Evolutionary conservation across 1,140 invertebrate species (phyloP).

Genomic region (Oncopodura yosiiana): DNA sequence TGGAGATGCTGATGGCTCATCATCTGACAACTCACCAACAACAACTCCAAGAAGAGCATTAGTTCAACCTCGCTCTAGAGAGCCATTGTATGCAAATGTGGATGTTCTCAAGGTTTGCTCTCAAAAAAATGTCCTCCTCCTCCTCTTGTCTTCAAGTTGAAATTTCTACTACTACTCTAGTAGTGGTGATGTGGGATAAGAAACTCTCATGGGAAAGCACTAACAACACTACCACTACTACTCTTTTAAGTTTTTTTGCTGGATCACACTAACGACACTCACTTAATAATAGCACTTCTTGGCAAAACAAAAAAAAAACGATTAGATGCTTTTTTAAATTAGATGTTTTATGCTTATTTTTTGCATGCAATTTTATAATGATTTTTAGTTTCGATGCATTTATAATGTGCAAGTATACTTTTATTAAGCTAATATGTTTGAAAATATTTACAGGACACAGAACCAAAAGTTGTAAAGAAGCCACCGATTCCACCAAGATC

Average conservation of each 20-base stretch:
- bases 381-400: neutral
- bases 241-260: no score
- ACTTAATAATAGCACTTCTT: neutral
- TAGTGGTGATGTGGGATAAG: no score
- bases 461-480: conserved; percentile 18
- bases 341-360: neutral
- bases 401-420: neutral
- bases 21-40: conserved; percentile 6
- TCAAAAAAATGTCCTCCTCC: neutral
- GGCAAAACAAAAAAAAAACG: neutral
- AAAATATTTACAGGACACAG: conserved; percentile 1
- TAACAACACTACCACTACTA: no score
- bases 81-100: conserved; percentile 35
- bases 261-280: neutral
- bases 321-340: neutral
- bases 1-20: conserved; percentile 20
- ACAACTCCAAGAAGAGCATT: conserved; percentile 14
- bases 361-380: neutral
- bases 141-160: no score
- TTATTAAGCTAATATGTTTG: neutral
- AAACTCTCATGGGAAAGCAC: no score
- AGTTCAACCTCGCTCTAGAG: conserved; percentile 26
- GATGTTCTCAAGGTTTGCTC: conserved; percentile 27
- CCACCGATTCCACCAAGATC: conserved; percentile 34
- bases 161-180: no score